These are phyloP conservation scores for Habropoda laboriosa DNA, from an alignment of 1,140 invertebrate species.

Conservation along the genomic window DNA sequence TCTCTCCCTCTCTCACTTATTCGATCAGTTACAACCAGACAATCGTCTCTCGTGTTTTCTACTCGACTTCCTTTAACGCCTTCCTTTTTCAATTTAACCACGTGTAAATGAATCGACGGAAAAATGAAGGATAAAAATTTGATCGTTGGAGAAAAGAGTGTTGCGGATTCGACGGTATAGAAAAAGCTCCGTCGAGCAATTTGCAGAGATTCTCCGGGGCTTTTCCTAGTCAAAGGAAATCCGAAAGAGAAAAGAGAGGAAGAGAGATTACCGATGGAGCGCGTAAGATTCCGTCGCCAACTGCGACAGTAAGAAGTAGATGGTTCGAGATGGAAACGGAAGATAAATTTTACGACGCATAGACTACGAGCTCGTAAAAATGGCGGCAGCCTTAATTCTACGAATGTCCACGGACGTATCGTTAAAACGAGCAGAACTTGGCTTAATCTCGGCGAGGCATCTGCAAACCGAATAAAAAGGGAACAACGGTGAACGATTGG, in stretches of 20 bases:
- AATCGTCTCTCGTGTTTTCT: too few species aligned
- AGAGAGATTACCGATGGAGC: constrained; percentile 4
- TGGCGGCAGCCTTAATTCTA: constrained; percentile 53
- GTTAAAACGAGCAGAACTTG: constrained; percentile 19
- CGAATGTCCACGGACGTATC: neutral
- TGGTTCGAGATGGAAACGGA: neutral
- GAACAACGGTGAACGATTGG: constrained; percentile 12
- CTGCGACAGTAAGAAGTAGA: constrained; percentile 1
- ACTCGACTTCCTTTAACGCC: too few species aligned
- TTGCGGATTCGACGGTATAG: too few species aligned
- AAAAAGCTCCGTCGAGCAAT: too few species aligned
- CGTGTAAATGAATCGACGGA: too few species aligned
- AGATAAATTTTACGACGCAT: constrained; percentile 64
- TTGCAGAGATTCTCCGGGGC: too few species aligned
- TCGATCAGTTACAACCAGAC: neutral
- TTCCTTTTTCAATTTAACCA: too few species aligned
- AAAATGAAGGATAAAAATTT: too few species aligned
- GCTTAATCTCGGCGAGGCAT: too few species aligned
- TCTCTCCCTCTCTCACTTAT: neutral
- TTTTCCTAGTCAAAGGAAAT: too few species aligned
- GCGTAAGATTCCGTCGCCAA: constrained; percentile 34
- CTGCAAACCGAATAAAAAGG: too few species aligned
- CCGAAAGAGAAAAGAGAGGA: neutral
- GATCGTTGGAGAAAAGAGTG: too few species aligned
- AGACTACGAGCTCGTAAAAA: constrained; percentile 64